Base-by-base conservation (phyloP, 92 coral and sea anemone genomes). In the Porites cylindrica region DNA sequence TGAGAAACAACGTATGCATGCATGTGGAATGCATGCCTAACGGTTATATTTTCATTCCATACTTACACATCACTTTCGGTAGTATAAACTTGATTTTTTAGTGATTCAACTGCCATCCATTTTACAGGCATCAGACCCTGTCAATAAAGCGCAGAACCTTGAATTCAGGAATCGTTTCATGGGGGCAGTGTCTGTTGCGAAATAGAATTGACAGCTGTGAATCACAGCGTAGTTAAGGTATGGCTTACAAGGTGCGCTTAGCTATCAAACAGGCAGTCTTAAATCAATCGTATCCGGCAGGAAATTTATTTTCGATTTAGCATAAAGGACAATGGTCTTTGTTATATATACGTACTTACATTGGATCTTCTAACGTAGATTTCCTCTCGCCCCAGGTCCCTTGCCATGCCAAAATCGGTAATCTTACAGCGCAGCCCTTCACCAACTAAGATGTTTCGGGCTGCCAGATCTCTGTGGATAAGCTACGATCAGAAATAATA, bases 401-500 rank as follows among this genome's bases (percentile, higher is more conserved):
- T 76, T 4, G 88, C 88, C 88, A 85, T 76, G 32, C 88, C 88
- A 75, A 85, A 85, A 66, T 85, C 88, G n/a, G 88, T 85, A 56
- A 85, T 74, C 77, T 85, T 85, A 11, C 88, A 85, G 24, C 76
- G 76, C 54, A 76, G 81, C 18, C 88, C 88, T 9, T 72, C 66
- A 10, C 88, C 82, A 10, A 85, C 88, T 11, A 85, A 32, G 10
- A 85, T 67, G 53, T 85, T 85, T 56, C 88, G 81, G 8, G 88
- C 88, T 0, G 88, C 88, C 43, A 85, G 29, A 14, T 85, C 88
- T 53, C 88, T 82, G 61, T 85, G 88, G 59, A 85, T 68, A 18
- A 75, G 67, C 88, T 85, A 65, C 18, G 54, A 38, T 1, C 0
- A 13, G 18, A 24, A 56, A 56, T 54, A 54, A 81, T 26, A 53